phyloP scores from a whole-genome alignment of 2,797 vertebrate genomes.

The Pantherophis alleghaniensis region DNA sequence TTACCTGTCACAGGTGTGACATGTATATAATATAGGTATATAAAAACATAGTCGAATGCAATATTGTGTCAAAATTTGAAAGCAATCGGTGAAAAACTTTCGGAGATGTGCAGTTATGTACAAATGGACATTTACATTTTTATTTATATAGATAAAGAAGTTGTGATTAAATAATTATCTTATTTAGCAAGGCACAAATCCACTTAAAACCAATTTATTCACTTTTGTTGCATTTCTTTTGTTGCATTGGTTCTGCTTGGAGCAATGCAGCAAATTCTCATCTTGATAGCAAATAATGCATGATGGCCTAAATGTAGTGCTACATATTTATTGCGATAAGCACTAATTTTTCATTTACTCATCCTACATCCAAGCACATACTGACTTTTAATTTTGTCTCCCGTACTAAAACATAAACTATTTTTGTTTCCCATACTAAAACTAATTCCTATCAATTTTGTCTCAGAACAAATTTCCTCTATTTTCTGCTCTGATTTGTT shows the following conservation, averaged over 20 bases:
- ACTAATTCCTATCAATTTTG: neutral
- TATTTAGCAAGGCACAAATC: neutral
- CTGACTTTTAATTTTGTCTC: neutral
- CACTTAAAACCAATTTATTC: neutral
- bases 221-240: neutral
- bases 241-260: neutral
- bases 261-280: neutral
- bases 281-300: neutral
- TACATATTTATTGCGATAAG: neutral
- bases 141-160: neutral
- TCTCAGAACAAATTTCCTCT: neutral
- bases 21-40: too few species aligned
- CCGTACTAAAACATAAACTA: neutral
- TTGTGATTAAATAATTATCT: neutral
- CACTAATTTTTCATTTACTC: too few species aligned
- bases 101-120: too few species aligned
- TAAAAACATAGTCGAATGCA: too few species aligned
- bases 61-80: too few species aligned
- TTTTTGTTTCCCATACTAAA: neutral
- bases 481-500: neutral
- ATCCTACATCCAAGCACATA: neutral
- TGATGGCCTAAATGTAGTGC: neutral
- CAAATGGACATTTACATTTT: too few species aligned
- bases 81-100: too few species aligned
- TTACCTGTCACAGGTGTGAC: too few species aligned